Conservation (phyloP, 1,140 invertebrate species). For the Triops longicaudatus region DNA sequence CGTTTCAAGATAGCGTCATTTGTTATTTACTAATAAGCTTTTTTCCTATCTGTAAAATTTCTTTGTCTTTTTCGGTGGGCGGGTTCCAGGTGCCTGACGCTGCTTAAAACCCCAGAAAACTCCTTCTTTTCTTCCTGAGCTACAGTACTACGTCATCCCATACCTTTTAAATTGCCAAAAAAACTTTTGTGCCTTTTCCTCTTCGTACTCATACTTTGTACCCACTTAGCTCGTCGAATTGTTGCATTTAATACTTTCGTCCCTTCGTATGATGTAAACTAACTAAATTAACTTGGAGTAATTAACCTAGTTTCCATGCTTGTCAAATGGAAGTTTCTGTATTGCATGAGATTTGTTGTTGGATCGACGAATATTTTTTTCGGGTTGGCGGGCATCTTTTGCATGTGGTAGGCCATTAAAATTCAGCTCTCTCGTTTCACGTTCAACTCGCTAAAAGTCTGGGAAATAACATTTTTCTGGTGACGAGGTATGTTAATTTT, state of each 20-base stretch:
- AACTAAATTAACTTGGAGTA: not conserved
- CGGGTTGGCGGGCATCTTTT: not conserved
- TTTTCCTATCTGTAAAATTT: not conserved
- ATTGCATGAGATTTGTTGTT: not conserved
- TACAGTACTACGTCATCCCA: too few relatives aligned
- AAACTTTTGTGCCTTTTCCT: conserved; percentile 1
- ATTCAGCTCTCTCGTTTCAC: not conserved
- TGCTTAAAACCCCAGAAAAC: not conserved
- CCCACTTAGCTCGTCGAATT: not conserved
- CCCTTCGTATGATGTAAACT: not conserved
- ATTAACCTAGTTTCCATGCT: not conserved
- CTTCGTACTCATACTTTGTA: not conserved
- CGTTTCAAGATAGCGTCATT: not conserved
- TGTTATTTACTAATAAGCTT: not conserved
- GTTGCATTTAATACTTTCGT: not conserved
- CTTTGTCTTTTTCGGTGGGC: not conserved
- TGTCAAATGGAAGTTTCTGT: not conserved
- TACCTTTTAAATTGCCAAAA: not conserved
- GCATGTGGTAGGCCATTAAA: not conserved
- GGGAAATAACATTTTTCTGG: not conserved
- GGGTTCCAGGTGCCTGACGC: not conserved
- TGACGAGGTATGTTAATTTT: not conserved
- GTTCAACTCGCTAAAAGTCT: not conserved
- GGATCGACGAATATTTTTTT: not conserved
- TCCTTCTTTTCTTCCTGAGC: not conserved